These are phyloP conservation scores for Silurus glanis DNA, from an alignment of 2,113 vertebrate species.

Conservation along the genomic window DNA sequence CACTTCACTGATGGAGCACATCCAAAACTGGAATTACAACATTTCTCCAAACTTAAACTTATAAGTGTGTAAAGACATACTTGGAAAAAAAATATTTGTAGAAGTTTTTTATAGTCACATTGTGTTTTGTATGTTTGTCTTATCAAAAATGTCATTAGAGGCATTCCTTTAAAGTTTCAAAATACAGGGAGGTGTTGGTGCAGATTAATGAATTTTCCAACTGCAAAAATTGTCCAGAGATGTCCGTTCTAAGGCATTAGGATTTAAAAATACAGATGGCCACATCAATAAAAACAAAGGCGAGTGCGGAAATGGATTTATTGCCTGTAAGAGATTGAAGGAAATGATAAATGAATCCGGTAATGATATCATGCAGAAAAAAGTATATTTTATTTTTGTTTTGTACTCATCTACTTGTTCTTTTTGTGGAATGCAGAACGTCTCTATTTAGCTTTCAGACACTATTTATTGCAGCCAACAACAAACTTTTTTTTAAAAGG, in stretches of 20 bases:
- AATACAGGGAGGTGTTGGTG: not conserved
- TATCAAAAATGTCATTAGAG: not conserved
- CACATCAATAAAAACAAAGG: conserved; percentile 9
- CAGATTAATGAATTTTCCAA: not conserved
- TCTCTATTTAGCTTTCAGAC: conserved; percentile 18
- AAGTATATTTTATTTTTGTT: conserved; percentile 32
- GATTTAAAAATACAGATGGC: conserved; percentile 47
- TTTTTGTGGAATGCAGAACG: conserved; percentile 35
- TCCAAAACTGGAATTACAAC: conserved; percentile 41
- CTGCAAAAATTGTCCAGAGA: not conserved
- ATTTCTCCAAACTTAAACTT: conserved; percentile 18
- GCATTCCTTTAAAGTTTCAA: not conserved
- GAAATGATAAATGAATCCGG: conserved; percentile 48
- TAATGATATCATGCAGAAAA: conserved; percentile 29
- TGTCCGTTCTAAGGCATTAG: conserved; percentile 19
- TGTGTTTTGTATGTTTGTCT: not conserved
- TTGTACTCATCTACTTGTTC: conserved; percentile 26
- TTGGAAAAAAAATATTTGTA: not conserved
- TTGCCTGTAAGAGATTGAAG: conserved; percentile 44
- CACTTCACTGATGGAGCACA: conserved; percentile 46
- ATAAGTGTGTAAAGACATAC: not conserved
- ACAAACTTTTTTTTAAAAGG: too few species aligned
- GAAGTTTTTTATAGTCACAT: not conserved
- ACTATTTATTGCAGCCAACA: not conserved
- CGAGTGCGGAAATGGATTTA: conserved; percentile 15